Evolutionary conservation across 1,140 invertebrate genomes (phyloP), one percentile per base, ranked within the genome.

Genomic region (Zophobas atratus): DNA sequence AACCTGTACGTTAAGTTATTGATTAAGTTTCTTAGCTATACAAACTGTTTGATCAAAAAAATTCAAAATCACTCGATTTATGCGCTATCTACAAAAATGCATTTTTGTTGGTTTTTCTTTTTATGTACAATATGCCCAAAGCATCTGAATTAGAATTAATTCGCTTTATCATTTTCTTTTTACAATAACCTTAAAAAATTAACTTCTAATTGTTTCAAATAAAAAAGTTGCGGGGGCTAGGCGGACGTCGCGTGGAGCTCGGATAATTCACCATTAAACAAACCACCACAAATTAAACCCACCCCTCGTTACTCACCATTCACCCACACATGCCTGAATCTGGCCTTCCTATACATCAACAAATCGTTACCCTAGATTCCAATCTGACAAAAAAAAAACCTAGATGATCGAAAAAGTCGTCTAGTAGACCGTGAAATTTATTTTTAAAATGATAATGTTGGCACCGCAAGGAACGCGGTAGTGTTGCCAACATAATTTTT

Each of bases 81-180:
- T 72, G 35, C 46, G 38, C 46, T 72, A 55, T 73, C 38, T 73
- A 73, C 55, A 43, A 55, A 73, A 55, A 51, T 51, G 36, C 39
- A 33, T 73, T 73, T 53, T 53, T 20, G 46, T 51, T 72, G 39
- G 51, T 55, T 73, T 71, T 73, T 73, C 48, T 72, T 6, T 72
- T 73, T 73, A 56, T 73, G 51, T 73, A 78, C 70, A 74, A 71
- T 73, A 77, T 73, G 76, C 76, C 46, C 71, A 36, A 43, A 51
- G 77, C 67, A 73, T 78, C 51, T 74, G 56, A 78, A 79, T 79
- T 79, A 79, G 77, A 79, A 79, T 78, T 78, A 78, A 78, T 79
- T 71, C 77, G 57, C 77, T 79, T 79, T 79, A 79, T 60, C 77
- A 74, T 78, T 78, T 75, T 53, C 36, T 41, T 72, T 72, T 43